Evolutionary conservation across 1,140 invertebrate species (phyloP).

Genomic region (Drosophila jambulina): DNA sequence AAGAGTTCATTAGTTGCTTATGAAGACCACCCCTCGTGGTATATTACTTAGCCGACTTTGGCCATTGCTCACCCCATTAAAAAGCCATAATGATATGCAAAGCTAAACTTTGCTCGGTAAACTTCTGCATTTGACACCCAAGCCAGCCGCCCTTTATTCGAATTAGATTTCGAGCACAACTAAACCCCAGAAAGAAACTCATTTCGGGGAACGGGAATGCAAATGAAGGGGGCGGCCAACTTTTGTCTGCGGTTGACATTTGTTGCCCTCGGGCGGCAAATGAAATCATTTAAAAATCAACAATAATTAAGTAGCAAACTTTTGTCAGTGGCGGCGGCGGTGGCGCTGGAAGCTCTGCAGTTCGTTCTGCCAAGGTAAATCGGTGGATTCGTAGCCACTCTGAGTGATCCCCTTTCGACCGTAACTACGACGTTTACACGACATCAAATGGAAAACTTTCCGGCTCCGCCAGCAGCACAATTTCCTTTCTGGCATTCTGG

Average conservation of each 20-base stretch:
- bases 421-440: conserved; percentile 60
- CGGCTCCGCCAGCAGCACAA: conserved; percentile 4
- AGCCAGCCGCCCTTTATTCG: conserved; percentile 1
- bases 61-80: conserved; percentile 38
- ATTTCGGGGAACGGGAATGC: conserved; percentile 9
- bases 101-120: conserved; percentile 41
- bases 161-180: conserved; percentile 46
- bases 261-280: conserved; percentile 50
- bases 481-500: conserved; percentile 9
- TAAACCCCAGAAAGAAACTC: conserved; percentile 43
- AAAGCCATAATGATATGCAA: conserved; percentile 54
- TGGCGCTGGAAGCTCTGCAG: conserved; percentile 23
- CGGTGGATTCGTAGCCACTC: conserved; percentile 9
- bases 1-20: conserved; percentile 37
- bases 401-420: conserved; percentile 44
- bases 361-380: conserved; percentile 37
- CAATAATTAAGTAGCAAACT: conserved; percentile 70
- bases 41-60: conserved; percentile 39
- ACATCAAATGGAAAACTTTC: conserved; percentile 74
- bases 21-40: conserved; percentile 1
- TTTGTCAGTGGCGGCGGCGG: conserved; percentile 41
- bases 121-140: conserved; percentile 55
- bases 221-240: conserved; percentile 20
- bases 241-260: conserved; percentile 57
- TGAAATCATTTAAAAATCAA: conserved; percentile 77